Evolutionary conservation across 2,888 invertebrate species (phyloP).

Genomic region (Tachina lurida): DNA sequence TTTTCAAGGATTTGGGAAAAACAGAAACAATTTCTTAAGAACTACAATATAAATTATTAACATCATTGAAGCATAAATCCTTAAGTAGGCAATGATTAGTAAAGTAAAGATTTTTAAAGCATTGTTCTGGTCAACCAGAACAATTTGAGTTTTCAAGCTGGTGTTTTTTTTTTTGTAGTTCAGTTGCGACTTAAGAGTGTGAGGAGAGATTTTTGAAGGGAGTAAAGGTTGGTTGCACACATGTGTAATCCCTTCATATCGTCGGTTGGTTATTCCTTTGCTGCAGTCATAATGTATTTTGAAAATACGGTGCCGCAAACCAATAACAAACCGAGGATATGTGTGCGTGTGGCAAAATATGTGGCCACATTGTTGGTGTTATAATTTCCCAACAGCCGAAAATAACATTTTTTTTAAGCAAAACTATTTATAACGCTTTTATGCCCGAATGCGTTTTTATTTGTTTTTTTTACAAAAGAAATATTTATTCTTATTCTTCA

Average conservation of each 20-base stretch:
- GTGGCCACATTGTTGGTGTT: neutral
- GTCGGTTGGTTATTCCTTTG: no score
- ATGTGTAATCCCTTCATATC: constrained; percentile 17
- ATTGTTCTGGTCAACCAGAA: constrained; percentile 64
- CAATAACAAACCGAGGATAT: no score
- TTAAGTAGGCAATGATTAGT: constrained; percentile 23
- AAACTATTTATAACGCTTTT: neutral
- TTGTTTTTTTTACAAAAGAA: constrained; percentile 22
- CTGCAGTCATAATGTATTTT: no score
- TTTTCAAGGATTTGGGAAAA: constrained; percentile 49
- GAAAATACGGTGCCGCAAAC: no score
- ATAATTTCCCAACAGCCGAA: constrained; percentile 30
- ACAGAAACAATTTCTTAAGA: constrained; percentile 53
- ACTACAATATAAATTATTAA: constrained; percentile 57
- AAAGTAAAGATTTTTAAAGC: constrained; percentile 20
- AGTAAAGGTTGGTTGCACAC: constrained; percentile 45
- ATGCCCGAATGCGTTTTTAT: constrained; percentile 17
- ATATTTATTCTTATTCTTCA: constrained; percentile 10
- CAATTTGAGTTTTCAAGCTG: constrained; percentile 24
- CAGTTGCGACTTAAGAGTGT: neutral
- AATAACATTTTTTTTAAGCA: constrained; percentile 50
- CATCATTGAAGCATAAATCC: constrained; percentile 68
- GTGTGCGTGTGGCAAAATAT: constrained; percentile 41
- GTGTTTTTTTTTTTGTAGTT: neutral
- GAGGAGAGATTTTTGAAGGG: constrained; percentile 2